phyloP scores from a whole-genome alignment of 23 tunicate species.

The Styela plicata region DNA sequence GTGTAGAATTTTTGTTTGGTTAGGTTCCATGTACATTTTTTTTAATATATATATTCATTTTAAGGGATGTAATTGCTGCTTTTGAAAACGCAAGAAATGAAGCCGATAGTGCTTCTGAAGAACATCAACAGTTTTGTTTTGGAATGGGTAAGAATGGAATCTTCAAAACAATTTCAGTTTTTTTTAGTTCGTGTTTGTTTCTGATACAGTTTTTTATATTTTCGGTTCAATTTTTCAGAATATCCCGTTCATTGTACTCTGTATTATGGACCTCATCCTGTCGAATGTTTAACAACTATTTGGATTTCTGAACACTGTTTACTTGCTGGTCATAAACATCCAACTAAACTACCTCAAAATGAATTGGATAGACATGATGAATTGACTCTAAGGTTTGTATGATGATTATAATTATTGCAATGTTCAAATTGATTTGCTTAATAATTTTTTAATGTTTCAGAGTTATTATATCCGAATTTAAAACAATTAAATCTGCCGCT shows the following conservation, averaged over 20 bases:
- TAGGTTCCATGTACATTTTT: not conserved
- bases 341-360: not conserved
- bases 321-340: slow-evolving; percentile 19
- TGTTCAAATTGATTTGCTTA: not conserved
- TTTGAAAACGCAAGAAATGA: not conserved
- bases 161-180: not conserved
- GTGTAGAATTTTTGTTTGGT: not conserved
- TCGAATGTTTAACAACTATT: slow-evolving; percentile 26
- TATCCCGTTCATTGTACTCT: slow-evolving; percentile 16
- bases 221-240: slow-evolving; percentile 4
- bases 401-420: too few relatives aligned
- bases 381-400: not conserved
- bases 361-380: not conserved
- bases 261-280: slow-evolving; percentile 23
- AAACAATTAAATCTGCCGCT: not conserved
- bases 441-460: not conserved
- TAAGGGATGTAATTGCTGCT: not conserved
- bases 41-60: not conserved
- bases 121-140: slow-evolving; percentile 9
- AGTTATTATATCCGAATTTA: slow-evolving; percentile 3
- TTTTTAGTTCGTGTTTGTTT: not conserved
- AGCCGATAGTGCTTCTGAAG: not conserved
- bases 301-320: slow-evolving; percentile 25
- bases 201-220: not conserved
- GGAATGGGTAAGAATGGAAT: slow-evolving; percentile 27